Base-by-base conservation (phyloP, 2,797 vertebrate genomes). In the Chelidonichthys spinosus region DNA sequence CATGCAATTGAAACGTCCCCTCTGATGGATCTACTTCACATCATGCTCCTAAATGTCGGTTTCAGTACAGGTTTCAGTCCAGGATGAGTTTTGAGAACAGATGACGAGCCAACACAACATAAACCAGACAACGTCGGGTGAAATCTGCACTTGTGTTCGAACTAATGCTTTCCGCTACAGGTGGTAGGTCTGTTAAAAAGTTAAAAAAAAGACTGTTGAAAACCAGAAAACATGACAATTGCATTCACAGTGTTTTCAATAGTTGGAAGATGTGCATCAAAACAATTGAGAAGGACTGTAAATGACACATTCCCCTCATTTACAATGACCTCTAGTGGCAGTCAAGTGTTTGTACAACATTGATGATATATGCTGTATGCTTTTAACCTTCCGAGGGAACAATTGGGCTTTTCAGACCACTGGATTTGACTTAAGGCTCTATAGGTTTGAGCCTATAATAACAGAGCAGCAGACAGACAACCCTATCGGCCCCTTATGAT, bases 301-400 rank as follows among this genome's bases (percentile, higher is more conserved):
- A 56, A 56, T 15, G 37, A 8, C 36, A 58, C 37, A 11, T 11
- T n/a, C 50, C 32, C n/a, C 32, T 61, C 11, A 1, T 33, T 3
- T 8, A 18, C 7, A 54, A 53, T 5, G 80, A 54, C 52, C 39
- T 78, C 71, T 44, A 42, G 62, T 71, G 80, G 42, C 32, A 3
- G 36, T 33, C 7, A 33, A 58, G 32, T 35, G 36, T 37, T 55
- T 53, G 32, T 64, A 9, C 52, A 58, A 7, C 36, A 35, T 54
- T 35, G 2, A 54, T 15, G 6, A 33, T 15, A 4, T 11, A 33
- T 13, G 4, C 55, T 39, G 3, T 5, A 3, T 6, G 37, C 40
- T 44, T 18, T 44, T 25, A 4, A 46, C n/a, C 60, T 33, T 47
- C 42, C 54, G 32, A 36, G 47, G 11, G 36, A 46, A 9, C 17